Conservation (phyloP, 2,888 invertebrate species). For the Plemyria rubiginata region DNA sequence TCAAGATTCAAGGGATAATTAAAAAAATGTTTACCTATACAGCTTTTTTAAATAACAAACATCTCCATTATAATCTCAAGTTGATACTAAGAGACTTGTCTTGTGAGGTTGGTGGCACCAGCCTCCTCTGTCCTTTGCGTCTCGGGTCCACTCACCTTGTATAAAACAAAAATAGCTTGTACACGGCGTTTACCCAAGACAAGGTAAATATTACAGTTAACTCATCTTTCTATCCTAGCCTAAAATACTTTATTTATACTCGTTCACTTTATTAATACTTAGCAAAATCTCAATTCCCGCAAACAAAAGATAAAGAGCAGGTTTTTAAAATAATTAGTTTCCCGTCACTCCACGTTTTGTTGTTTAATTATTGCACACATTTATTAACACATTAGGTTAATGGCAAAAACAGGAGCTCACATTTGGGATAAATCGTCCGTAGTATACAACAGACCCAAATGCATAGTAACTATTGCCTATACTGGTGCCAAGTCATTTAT, state of each 20-base stretch:
- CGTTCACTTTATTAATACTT: not conserved
- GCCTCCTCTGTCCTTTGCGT: too few relatives aligned
- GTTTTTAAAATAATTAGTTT: conserved; percentile 71
- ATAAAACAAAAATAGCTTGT: too few relatives aligned
- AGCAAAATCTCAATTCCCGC: not conserved
- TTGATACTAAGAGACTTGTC: too few relatives aligned
- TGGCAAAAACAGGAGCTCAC: conserved; percentile 74
- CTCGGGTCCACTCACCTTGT: too few relatives aligned
- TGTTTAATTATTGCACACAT: conserved; percentile 81
- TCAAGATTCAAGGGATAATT: too few relatives aligned
- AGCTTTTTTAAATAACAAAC: too few relatives aligned
- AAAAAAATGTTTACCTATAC: too few relatives aligned
- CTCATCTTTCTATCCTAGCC: not conserved
- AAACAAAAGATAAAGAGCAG: conserved; percentile 33
- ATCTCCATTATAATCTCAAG: too few relatives aligned
- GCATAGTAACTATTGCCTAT: conserved; percentile 19
- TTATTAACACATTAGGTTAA: conserved; percentile 80
- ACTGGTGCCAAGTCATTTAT: conserved; percentile 54
- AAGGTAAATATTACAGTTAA: not conserved
- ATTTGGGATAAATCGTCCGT: conserved; percentile 74
- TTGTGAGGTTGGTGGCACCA: too few relatives aligned
- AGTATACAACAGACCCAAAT: conserved; percentile 39
- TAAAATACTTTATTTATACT: not conserved
- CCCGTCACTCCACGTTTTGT: conserved; percentile 64
- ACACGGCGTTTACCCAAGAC: too few relatives aligned